phyloP scores from a whole-genome alignment of 2,113 vertebrate species.

The Psephotus haematonotus region DNA sequence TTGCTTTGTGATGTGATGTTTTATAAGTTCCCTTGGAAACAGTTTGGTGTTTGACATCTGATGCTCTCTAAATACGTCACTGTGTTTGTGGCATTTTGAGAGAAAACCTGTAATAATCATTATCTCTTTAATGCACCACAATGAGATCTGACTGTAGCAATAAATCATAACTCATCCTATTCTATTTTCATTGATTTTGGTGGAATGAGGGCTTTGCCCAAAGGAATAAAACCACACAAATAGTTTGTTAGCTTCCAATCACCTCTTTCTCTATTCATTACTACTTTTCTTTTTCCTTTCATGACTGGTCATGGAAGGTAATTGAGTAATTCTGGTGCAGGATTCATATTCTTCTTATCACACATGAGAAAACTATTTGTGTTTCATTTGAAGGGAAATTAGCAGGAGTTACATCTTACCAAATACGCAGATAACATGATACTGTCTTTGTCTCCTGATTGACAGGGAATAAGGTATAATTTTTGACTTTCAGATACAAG shows the following conservation, averaged over 20 bases:
- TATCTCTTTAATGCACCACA: background rate
- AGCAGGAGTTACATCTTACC: background rate
- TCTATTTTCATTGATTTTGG: constrained; percentile 43
- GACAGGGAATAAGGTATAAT: background rate
- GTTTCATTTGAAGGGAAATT: background rate
- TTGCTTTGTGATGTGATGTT: background rate
- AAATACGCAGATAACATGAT: background rate
- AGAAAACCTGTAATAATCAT: constrained; percentile 22
- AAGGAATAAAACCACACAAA: constrained; percentile 19
- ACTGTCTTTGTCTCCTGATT: background rate
- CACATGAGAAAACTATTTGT: background rate
- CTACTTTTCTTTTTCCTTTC: background rate
- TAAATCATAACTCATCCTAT: constrained; percentile 54
- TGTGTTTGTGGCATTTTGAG: background rate
- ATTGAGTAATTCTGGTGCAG: constrained; percentile 7
- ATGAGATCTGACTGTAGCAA: constrained; percentile 52
- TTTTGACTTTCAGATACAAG: background rate
- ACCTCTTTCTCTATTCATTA: constrained; percentile 49
- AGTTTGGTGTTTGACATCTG: constrained; percentile 21
- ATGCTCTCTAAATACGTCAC: background rate
- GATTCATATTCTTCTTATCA: background rate
- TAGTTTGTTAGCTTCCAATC: constrained; percentile 20
- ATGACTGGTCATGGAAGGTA: background rate
- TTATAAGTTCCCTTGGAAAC: background rate
- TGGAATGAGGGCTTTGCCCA: constrained; percentile 13